Conservation (phyloP, 37 sponge, comb jelly and placozoan genomes). For the Theonella swinhoei region DNA sequence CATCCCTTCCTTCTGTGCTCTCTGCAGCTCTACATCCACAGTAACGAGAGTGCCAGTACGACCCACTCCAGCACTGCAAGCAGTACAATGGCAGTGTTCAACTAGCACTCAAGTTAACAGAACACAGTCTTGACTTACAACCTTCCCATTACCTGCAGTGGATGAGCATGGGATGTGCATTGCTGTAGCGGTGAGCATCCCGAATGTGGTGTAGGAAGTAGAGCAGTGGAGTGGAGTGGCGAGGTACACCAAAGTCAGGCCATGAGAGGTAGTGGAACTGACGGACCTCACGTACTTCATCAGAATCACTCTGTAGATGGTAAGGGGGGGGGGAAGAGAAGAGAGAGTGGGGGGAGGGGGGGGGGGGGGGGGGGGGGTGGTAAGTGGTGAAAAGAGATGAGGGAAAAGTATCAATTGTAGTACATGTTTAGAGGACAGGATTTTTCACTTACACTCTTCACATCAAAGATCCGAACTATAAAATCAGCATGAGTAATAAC, state of each 20-base stretch:
- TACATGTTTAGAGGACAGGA: neutral
- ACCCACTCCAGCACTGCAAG: slow-evolving; percentile 92
- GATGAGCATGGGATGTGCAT: slow-evolving; percentile 49
- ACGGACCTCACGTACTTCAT: slow-evolving; percentile 22
- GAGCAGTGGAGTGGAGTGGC: slow-evolving; percentile 61
- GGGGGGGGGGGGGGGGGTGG: neutral
- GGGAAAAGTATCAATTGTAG: neutral
- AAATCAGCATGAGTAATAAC: slow-evolving; percentile 47
- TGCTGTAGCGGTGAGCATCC: slow-evolving; percentile 34
- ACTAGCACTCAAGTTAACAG: neutral
- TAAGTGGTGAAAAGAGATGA: neutral
- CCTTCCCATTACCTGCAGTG: slow-evolving; percentile 74
- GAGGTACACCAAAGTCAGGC: slow-evolving; percentile 87
- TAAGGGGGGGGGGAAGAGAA: neutral
- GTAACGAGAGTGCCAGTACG: slow-evolving; percentile 88
- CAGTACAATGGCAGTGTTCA: neutral
- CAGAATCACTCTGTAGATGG: neutral
- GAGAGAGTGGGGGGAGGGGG: neutral
- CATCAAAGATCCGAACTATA: slow-evolving; percentile 40
- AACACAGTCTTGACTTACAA: neutral
- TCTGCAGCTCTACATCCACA: slow-evolving; percentile 88
- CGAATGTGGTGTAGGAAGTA: slow-evolving; percentile 48
- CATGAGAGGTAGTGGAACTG: slow-evolving; percentile 77
- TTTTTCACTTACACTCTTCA: slow-evolving; percentile 44
- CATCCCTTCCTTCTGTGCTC: slow-evolving; percentile 45